Evolutionary conservation across 2,113 vertebrate genomes (phyloP), one percentile per base, ranked within the genome.

Genomic region (Eleginops maclovinus): DNA sequence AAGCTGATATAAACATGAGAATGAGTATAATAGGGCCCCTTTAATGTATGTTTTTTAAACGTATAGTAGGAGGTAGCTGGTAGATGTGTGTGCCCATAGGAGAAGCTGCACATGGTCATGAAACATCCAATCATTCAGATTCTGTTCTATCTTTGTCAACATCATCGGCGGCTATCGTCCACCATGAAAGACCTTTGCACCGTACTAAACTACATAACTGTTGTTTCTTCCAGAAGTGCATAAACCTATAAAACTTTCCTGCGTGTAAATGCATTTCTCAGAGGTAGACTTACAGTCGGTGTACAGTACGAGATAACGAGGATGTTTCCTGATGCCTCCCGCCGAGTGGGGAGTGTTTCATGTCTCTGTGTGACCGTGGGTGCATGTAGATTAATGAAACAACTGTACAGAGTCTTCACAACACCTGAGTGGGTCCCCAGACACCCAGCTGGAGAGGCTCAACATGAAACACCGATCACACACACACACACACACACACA

Each of bases 341-440:
- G 9, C 24, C 24, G 41, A n/a, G 40, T 53, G 44, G 59, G 53
- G 47, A 60, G 17, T 15, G 36, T 73, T 60, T 60, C 40, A 50
- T 74, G 64, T 70, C 19, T 56, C 36, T 64, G 51, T 81, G 55
- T 68, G 76, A 58, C 56, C n/a, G 11, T 13, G 63, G 28, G 67
- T 77, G 59, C 71, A 47, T 71, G 58, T 81, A 73, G 70, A 85
- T 85, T 87, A 79, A 82, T 77, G 72, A 89, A 78, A 46, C 16
- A 5, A 36, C 66, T 64, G 71, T 61, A 40, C 69, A 65, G 49
- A 9, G 24, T 77, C 77, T 85, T 26, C 69, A 55, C 26, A 67
- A 69, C 72, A 82, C 60, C 78, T 70, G 83, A 77, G 21, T 19
- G 50, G 67, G 49, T 78, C 77, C 85, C 79, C 15, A 67, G 83